Percentiles rank a stretch among this genome's conserved stretches.
These are phyloP conservation scores for Campylorhamphus procurvoides DNA, from an alignment of 2,113 vertebrate genomes.

Conservation along the genomic window DNA sequence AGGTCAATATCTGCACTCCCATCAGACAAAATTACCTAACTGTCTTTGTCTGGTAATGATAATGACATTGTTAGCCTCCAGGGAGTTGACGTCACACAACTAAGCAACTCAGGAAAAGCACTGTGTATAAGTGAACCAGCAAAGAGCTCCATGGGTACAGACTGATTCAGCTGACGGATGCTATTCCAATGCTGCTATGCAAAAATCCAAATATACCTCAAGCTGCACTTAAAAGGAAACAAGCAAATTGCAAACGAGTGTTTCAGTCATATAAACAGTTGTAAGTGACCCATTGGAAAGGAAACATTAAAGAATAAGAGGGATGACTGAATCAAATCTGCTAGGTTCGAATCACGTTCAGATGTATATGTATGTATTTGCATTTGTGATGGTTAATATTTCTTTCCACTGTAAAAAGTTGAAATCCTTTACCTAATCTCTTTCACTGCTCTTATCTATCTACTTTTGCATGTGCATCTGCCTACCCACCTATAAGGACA, in stretches of 20 bases:
- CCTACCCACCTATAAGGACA: background rate
- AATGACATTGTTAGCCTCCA: slow-evolving; percentile 54
- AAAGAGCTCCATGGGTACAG: background rate
- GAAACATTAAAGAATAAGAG: background rate
- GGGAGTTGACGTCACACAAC: slow-evolving; percentile 34
- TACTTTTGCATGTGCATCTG: background rate
- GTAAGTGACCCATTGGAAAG: background rate
- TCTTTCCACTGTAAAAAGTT: background rate
- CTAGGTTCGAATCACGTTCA: background rate
- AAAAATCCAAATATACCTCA: background rate
- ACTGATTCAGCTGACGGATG: background rate
- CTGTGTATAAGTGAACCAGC: background rate
- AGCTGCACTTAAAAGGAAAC: background rate
- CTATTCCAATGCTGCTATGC: background rate
- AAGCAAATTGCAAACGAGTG: background rate
- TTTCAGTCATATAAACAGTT: background rate
- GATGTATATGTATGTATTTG: background rate
- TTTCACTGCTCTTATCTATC: background rate
- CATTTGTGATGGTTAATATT: background rate
- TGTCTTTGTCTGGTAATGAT: slow-evolving; percentile 63
- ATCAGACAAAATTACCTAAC: slow-evolving; percentile 62
- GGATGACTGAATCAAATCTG: background rate
- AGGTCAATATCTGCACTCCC: slow-evolving; percentile 63
- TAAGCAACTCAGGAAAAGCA: slow-evolving; percentile 10
- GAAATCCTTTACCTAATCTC: background rate